phyloP scores from a whole-genome alignment of 2,888 invertebrate genomes.

The Timema podura region DNA sequence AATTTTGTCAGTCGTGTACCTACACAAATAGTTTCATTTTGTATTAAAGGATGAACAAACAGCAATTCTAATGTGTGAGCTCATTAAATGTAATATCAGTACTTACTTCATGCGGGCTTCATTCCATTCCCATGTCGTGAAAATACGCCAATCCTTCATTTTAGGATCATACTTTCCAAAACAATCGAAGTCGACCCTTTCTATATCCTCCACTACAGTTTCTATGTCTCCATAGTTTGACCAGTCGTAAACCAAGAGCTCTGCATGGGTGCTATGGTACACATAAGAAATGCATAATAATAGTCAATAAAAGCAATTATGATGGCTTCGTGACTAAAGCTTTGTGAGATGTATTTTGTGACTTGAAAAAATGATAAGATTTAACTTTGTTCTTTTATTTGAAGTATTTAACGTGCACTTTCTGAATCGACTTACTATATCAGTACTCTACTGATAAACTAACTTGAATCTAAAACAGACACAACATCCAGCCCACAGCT shows the following conservation, averaged over 20 bases:
- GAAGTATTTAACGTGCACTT: too few relatives aligned
- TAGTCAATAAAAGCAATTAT: neutral
- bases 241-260: constrained; percentile 90
- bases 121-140: constrained; percentile 58
- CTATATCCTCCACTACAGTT: constrained; percentile 85
- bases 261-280: constrained; percentile 58
- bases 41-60: too few relatives aligned
- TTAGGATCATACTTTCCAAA: constrained; percentile 59
- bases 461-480: too few relatives aligned
- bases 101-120: constrained; percentile 50
- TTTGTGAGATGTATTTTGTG: neutral
- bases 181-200: constrained; percentile 67
- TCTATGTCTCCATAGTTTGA: constrained; percentile 74
- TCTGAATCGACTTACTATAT: too few relatives aligned
- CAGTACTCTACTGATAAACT: too few relatives aligned
- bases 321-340: constrained; percentile 2
- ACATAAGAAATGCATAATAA: neutral
- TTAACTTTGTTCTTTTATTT: too few relatives aligned
- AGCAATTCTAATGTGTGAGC: too few relatives aligned
- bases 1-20: constrained; percentile 58
- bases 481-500: too few relatives aligned
- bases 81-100: constrained; percentile 4
- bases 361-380: too few relatives aligned
- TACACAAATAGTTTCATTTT: constrained; percentile 33
- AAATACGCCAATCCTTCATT: constrained; percentile 73